phyloP scores from a whole-genome alignment of 2,113 vertebrate genomes.

The Raja brachyura region DNA sequence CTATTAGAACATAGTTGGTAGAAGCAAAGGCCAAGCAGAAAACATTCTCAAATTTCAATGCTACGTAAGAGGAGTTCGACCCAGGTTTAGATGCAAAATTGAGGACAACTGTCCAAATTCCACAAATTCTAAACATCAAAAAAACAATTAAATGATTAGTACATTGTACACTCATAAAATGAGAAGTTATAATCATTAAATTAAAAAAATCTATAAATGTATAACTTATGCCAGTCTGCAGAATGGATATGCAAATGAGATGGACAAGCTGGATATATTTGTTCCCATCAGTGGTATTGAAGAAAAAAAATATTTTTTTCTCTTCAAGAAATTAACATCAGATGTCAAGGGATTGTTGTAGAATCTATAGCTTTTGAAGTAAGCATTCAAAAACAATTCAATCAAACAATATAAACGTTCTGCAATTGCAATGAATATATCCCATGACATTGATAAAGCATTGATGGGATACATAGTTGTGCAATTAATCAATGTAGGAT shows the following conservation, averaged over 20 bases:
- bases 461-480: background rate
- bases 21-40: too few species aligned
- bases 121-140: background rate
- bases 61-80: background rate
- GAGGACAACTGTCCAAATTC: background rate
- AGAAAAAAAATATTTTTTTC: background rate
- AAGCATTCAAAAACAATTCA: background rate
- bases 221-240: background rate
- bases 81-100: background rate
- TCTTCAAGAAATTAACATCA: background rate
- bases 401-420: background rate
- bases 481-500: background rate
- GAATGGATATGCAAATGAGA: background rate
- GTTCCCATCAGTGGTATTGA: background rate
- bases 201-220: background rate
- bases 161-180: too few species aligned
- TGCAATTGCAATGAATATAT: background rate
- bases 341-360: background rate
- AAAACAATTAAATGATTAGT: background rate
- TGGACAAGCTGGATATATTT: background rate
- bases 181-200: too few species aligned
- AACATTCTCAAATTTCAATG: background rate
- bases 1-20: too few species aligned
- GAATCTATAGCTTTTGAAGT: background rate
- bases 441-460: background rate